phyloP scores from a whole-genome alignment of 2,113 vertebrate genomes.

The Miniopterus natalensis region DNA sequence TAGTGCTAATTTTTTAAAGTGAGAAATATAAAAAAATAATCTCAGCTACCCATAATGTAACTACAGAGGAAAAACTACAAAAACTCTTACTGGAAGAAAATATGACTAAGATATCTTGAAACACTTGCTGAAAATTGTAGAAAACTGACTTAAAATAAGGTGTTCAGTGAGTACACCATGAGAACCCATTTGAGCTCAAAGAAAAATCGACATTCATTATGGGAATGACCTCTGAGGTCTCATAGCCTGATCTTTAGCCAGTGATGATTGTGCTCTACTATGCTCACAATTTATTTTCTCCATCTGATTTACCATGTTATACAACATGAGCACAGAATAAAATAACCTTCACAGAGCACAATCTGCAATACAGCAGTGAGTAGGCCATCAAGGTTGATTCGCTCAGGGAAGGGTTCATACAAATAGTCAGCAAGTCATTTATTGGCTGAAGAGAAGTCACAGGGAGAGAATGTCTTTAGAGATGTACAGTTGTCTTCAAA shows the following conservation, averaged over 20 bases:
- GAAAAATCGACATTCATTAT: background rate
- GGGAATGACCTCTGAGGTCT: background rate
- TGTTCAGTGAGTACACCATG: slow-evolving; percentile 8
- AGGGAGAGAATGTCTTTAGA: background rate
- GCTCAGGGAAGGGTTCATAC: background rate
- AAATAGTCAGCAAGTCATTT: background rate
- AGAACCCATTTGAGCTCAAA: background rate
- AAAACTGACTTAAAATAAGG: background rate
- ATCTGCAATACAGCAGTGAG: background rate
- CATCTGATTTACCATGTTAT: background rate
- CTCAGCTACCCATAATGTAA: background rate
- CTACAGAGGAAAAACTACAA: background rate
- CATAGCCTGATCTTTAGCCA: background rate
- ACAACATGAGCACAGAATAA: background rate
- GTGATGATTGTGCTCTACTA: background rate
- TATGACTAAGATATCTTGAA: background rate
- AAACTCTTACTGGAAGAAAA: background rate
- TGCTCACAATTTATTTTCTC: slow-evolving; percentile 9
- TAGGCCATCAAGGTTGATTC: background rate
- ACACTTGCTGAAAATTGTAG: background rate
- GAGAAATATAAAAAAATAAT: background rate
- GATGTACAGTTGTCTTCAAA: background rate
- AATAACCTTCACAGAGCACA: background rate
- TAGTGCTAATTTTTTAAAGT: background rate
- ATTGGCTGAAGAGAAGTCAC: background rate